Evolutionary conservation across 2,888 invertebrate genomes (phyloP).

Genomic region (Scaptomyza polygonia): DNA sequence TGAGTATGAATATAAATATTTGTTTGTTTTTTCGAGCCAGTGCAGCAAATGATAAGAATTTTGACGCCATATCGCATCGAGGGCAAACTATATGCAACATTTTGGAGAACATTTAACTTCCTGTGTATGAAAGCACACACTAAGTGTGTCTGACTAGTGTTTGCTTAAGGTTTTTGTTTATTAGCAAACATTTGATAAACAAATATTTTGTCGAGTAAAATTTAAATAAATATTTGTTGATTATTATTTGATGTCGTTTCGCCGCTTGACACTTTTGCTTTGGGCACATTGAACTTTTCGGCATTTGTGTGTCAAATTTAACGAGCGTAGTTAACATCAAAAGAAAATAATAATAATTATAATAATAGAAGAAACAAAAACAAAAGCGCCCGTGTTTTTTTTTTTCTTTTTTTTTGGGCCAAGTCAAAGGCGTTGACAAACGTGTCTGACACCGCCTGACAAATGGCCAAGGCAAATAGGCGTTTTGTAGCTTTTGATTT

Average conservation of each 20-base stretch:
- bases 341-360: not conserved
- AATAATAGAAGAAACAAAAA: not conserved
- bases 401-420: too few species aligned
- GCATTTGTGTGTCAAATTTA: slow-evolving; percentile 63
- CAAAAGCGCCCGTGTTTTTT: too few species aligned
- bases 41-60: slow-evolving; percentile 55
- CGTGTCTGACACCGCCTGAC: slow-evolving; percentile 30
- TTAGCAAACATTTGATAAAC: slow-evolving; percentile 72
- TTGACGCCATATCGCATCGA: slow-evolving; percentile 32
- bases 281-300: slow-evolving; percentile 64
- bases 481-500: slow-evolving; percentile 51
- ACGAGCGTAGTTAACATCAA: slow-evolving; percentile 41
- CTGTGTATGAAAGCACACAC: slow-evolving; percentile 23
- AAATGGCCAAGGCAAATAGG: slow-evolving; percentile 29
- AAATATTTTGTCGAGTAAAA: slow-evolving; percentile 57
- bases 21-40: slow-evolving; percentile 5
- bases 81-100: slow-evolving; percentile 19
- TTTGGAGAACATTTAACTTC: slow-evolving; percentile 32
- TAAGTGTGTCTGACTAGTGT: slow-evolving; percentile 27
- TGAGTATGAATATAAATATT: slow-evolving; percentile 5
- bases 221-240: slow-evolving; percentile 54
- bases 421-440: slow-evolving; percentile 47
- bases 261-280: slow-evolving; percentile 39
- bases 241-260: slow-evolving; percentile 21
- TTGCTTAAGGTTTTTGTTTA: slow-evolving; percentile 67